A percentile compares a stretch with the other conserved stretches of the same genome.
These are phyloP conservation scores for Hirtodrosophila confusa DNA, from an alignment of 2,888 invertebrate genomes.

Conservation along the genomic window DNA sequence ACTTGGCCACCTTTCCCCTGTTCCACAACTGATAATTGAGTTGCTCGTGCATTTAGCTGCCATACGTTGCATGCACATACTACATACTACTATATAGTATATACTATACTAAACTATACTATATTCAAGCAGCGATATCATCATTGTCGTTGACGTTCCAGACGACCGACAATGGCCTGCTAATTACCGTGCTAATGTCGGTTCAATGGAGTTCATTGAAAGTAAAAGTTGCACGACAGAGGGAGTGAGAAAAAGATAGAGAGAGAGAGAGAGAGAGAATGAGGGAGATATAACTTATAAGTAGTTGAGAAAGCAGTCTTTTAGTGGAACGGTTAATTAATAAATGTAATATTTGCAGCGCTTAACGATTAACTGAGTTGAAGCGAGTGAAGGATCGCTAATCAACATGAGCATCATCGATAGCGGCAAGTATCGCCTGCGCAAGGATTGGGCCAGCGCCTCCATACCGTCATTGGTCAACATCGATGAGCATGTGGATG, in stretches of 20 bases:
- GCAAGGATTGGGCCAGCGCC: constrained; percentile 84
- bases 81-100: not conserved
- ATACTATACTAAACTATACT: not conserved
- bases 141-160: constrained; percentile 52
- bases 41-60: constrained; percentile 43
- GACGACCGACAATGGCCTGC: constrained; percentile 69
- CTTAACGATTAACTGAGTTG: constrained; percentile 45
- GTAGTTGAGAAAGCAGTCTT: constrained; percentile 1
- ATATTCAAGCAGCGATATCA: constrained; percentile 51
- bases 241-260: constrained; percentile 13
- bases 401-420: constrained; percentile 82
- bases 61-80: not conserved
- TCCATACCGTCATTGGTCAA: constrained; percentile 84
- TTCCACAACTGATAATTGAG: constrained; percentile 40
- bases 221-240: constrained; percentile 66
- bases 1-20: constrained; percentile 8
- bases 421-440: constrained; percentile 83
- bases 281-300: too few relatives aligned
- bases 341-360: constrained; percentile 59
- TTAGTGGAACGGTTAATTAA: constrained; percentile 36
- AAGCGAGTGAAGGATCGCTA: constrained; percentile 21
- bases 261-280: too few relatives aligned
- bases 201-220: constrained; percentile 79
- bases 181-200: constrained; percentile 73
- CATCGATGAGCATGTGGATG: constrained; percentile 82